Conservation (phyloP, 2,113 vertebrate genomes). For the Sinocyclocheilus maitianheensis region DNA sequence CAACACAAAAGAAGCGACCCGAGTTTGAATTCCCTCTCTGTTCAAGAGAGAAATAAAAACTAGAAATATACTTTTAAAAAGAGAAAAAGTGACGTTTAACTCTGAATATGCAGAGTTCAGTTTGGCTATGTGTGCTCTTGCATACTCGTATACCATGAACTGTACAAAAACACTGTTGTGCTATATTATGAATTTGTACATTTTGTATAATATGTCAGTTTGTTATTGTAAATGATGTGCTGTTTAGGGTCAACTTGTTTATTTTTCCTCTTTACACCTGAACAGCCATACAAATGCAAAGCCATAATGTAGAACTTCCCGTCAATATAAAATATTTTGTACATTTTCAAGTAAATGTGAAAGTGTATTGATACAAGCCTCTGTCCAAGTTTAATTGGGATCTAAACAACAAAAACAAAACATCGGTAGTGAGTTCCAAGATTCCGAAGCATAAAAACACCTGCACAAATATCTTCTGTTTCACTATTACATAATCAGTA, state of each 20-base stretch:
- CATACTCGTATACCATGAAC: neutral
- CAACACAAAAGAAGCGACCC: neutral
- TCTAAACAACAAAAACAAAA: neutral
- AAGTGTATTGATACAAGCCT: neutral
- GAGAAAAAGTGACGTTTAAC: neutral
- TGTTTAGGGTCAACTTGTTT: neutral
- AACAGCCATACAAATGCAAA: neutral
- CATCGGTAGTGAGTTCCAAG: neutral
- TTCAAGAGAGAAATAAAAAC: constrained; percentile 18
- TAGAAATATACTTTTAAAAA: neutral
- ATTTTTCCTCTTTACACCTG: neutral
- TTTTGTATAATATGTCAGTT: constrained; percentile 10
- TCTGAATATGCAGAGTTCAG: neutral
- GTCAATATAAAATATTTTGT: neutral
- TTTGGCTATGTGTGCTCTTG: neutral
- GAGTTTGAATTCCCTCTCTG: constrained; percentile 5
- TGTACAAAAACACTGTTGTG: neutral
- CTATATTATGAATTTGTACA: constrained; percentile 10
- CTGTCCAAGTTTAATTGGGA: neutral
- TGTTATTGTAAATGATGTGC: neutral
- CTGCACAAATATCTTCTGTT: neutral
- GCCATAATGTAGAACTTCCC: neutral
- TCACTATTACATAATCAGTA: neutral
- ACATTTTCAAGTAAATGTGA: neutral
- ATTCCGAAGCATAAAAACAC: neutral